Base-by-base conservation (phyloP, 1,140 invertebrate genomes). In the Drosophila punjabiensis region DNA sequence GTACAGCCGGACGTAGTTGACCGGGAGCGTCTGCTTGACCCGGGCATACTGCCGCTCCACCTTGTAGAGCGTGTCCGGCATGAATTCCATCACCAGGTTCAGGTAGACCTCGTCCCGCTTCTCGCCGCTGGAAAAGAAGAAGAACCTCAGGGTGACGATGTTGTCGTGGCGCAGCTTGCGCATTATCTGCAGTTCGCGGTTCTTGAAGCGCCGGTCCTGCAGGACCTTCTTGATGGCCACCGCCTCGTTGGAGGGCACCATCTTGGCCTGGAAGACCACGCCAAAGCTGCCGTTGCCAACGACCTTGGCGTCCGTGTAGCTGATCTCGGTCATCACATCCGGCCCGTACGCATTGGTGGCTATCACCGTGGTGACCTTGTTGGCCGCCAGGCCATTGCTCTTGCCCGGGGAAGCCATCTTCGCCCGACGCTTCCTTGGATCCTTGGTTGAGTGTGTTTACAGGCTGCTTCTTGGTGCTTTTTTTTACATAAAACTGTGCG, bases 81-180 rank as follows among this genome's bases (percentile, higher is more conserved):
- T 98, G 94, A 97, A 99, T 95, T 99, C 99, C 95, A 99, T 96
- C 93, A 99, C 98, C 95, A 99, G 95, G 95, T 99, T 99, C 94
- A 99, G 96, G 95, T 99, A 99, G 94, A 99, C 97, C 95, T 99
- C 99, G 94, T 99, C 98, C 94, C 99, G 99, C 97, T 99, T 99
- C 94, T 99, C 98, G 94, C 98, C 98, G 94, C 97, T 98, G 86
- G 98, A 99, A 95, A 99, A 99, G 95, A 99, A 99, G 96, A 99
- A 99, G 95, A 98, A 99, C 95, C 98, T 98, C 92, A 99, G 96
- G 95, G 98, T 98, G 86, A 99, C 98, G 95, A 99, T 99, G 95
- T 99, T 99, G 96, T 98, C 98, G 94, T 99, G 99, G 94, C 99
- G 98, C 93, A 99, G 95, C 93, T 98, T 97, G 93, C 98, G 96